Conservation (phyloP, 2,888 invertebrate species). For the Monochamus alternatus region DNA sequence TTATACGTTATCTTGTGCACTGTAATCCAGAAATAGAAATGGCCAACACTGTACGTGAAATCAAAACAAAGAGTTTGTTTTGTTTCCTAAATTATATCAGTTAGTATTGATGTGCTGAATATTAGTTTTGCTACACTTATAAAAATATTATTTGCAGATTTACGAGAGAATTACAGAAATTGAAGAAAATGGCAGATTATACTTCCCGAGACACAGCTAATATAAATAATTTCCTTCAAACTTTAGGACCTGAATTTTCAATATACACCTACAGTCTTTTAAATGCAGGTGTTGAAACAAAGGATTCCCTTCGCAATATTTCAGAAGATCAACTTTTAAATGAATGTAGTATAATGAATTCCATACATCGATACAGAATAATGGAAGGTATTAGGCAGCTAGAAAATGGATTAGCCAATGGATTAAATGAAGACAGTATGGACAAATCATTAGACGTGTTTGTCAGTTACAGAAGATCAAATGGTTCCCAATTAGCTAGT, state of each 20-base stretch:
- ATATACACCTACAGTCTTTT: slow-evolving; percentile 98
- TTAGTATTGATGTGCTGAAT: too few species aligned
- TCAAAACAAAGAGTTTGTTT: too few species aligned
- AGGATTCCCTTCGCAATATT: slow-evolving; percentile 86
- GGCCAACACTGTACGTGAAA: too few species aligned
- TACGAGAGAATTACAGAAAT: slow-evolving; percentile 90
- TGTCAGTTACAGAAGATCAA: slow-evolving; percentile 97
- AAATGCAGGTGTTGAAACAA: slow-evolving; percentile 92
- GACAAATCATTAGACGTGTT: slow-evolving; percentile 97
- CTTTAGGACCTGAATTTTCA: slow-evolving; percentile 90
- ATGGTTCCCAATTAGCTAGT: slow-evolving; percentile 97
- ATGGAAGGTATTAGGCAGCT: slow-evolving; percentile 87
- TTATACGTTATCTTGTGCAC: too few species aligned
- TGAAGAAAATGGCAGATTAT: slow-evolving; percentile 97
- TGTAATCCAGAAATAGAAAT: too few species aligned
- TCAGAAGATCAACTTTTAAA: slow-evolving; percentile 92
- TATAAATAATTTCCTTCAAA: slow-evolving; percentile 88
- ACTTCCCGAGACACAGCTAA: slow-evolving; percentile 94
- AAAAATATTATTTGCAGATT: slow-evolving; percentile 76
- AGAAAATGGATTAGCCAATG: slow-evolving; percentile 78
- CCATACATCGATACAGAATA: slow-evolving; percentile 94
- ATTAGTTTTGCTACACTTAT: not conserved
- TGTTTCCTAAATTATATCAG: not conserved
- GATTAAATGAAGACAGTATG: slow-evolving; percentile 82
- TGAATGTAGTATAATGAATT: slow-evolving; percentile 94